These are phyloP conservation scores for Paedocypris sp. DNA, from an alignment of 2,113 vertebrate species.

Conservation along the genomic window DNA sequence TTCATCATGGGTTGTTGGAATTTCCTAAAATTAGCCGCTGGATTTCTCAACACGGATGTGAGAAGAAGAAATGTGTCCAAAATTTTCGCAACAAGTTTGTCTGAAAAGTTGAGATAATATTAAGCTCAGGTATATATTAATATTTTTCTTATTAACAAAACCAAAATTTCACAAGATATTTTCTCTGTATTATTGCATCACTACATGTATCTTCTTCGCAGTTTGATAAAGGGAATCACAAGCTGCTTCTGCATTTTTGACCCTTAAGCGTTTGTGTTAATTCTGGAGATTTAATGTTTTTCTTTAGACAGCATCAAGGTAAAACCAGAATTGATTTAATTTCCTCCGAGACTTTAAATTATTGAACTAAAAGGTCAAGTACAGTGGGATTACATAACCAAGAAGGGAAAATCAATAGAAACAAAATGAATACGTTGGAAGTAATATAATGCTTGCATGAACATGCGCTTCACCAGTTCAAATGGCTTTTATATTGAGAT, in stretches of 20 bases:
- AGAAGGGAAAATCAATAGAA: conserved; percentile 25
- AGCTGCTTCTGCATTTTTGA: not conserved
- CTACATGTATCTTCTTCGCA: too few relatives aligned
- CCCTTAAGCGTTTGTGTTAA: not conserved
- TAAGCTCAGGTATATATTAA: too few relatives aligned
- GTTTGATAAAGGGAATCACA: not conserved
- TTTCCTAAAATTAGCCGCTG: too few relatives aligned
- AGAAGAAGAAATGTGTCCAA: too few relatives aligned
- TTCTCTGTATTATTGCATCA: too few relatives aligned
- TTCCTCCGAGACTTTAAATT: conserved; percentile 23
- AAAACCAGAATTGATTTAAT: conserved; percentile 21
- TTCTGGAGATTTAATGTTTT: conserved; percentile 2
- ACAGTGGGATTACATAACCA: conserved; percentile 13
- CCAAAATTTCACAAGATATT: too few relatives aligned
- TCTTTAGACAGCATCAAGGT: conserved; percentile 17
- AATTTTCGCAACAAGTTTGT: too few relatives aligned
- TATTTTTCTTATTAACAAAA: too few relatives aligned
- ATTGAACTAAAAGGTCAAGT: conserved; percentile 28
- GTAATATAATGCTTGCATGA: conserved; percentile 17
- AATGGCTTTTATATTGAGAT: not conserved
- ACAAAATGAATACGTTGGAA: conserved; percentile 24
- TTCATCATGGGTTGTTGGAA: too few relatives aligned
- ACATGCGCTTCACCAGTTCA: conserved; percentile 4
- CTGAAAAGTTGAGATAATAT: too few relatives aligned
- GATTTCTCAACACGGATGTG: too few relatives aligned